Percentiles rank a stretch among this genome's conserved stretches.
Conservation (phyloP, 1,140 invertebrate species). For the Drosophila varians region DNA sequence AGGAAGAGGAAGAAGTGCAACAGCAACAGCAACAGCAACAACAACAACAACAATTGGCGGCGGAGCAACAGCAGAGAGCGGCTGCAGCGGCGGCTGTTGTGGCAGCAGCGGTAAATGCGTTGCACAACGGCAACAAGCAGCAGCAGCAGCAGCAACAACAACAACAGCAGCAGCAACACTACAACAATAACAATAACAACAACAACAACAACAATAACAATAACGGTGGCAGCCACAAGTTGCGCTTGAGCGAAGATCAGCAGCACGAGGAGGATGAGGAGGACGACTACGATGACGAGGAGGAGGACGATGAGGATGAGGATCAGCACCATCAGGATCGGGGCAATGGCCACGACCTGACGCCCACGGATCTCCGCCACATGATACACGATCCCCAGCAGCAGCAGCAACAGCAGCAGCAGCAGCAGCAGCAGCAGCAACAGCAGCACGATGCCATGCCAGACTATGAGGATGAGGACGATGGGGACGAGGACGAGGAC, state of each 20-base stretch:
- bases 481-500: constrained; percentile 56
- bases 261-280: constrained; percentile 23
- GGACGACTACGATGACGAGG: constrained; percentile 56
- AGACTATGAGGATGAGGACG: constrained; percentile 59
- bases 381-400: constrained; percentile 19
- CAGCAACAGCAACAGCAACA: constrained; percentile 22
- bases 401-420: constrained; percentile 30
- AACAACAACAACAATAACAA: constrained; percentile 24
- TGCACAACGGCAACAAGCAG: constrained; percentile 67
- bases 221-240: constrained; percentile 25
- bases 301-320: constrained; percentile 49
- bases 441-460: constrained; percentile 22
- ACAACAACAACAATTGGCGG: constrained; percentile 41
- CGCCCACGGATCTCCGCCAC: constrained; percentile 58
- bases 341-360: constrained; percentile 28
- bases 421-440: constrained; percentile 18
- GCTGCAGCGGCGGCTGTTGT: constrained; percentile 63
- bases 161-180: constrained; percentile 19
- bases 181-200: constrained; percentile 38
- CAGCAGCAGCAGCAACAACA: constrained; percentile 46
- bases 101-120: constrained; percentile 60
- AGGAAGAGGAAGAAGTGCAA: constrained; percentile 39
- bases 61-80: constrained; percentile 43
- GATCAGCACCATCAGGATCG: constrained; percentile 37
- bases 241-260: constrained; percentile 17